These are phyloP conservation scores for Andricus quercusramuli DNA, from an alignment of 2,888 invertebrate species.

Conservation along the genomic window DNA sequence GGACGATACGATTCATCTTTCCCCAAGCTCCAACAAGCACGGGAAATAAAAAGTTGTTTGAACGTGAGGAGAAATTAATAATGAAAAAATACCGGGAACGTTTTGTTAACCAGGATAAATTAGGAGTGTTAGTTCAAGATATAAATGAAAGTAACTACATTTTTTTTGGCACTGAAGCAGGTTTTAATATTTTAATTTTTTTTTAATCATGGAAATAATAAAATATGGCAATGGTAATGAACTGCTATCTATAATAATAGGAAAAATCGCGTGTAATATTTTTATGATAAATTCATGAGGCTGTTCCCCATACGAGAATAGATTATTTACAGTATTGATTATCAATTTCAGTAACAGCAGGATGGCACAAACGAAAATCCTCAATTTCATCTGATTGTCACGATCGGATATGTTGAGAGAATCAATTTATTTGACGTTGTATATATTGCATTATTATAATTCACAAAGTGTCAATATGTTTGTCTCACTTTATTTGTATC, in stretches of 20 bases:
- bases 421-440: constrained; percentile 12
- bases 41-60: constrained; percentile 9
- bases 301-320: not conserved
- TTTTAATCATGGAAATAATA: too few relatives aligned
- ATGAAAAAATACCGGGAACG: not conserved
- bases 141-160: too few relatives aligned
- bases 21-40: not conserved
- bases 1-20: constrained; percentile 29
- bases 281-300: not conserved
- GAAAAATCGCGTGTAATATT: not conserved
- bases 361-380: constrained; percentile 23
- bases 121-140: too few relatives aligned
- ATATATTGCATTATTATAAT: constrained; percentile 18
- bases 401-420: constrained; percentile 11
- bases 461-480: constrained; percentile 13
- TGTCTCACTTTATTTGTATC: not conserved
- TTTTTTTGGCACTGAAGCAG: too few relatives aligned
- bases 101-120: not conserved
- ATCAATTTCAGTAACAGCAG: not conserved
- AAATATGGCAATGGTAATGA: too few relatives aligned
- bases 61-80: constrained; percentile 2
- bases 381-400: constrained; percentile 12
- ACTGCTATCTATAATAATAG: too few relatives aligned
- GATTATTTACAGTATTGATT: constrained; percentile 20
- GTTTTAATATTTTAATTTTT: too few relatives aligned